Conservation (phyloP, 2,113 vertebrate genomes). For the Pristiophorus japonicus region DNA sequence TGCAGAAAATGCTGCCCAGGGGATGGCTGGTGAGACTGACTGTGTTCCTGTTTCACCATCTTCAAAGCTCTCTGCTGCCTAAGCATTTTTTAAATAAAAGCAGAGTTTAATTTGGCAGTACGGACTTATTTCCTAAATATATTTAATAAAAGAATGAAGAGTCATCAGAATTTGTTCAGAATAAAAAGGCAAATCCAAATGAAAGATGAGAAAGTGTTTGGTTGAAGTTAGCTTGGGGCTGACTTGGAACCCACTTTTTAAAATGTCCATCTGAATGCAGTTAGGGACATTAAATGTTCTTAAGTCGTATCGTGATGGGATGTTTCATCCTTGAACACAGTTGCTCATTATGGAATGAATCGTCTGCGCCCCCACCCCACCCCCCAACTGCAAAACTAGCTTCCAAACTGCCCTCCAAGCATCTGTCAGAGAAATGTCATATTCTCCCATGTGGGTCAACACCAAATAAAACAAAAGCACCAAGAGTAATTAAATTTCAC, state of each 20-base stretch:
- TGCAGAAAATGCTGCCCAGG: constrained; percentile 68
- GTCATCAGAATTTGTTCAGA: constrained; percentile 26
- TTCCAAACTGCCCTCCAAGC: neutral
- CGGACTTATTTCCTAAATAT: constrained; percentile 24
- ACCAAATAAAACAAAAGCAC: neutral
- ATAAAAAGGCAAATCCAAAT: constrained; percentile 8
- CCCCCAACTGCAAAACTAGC: neutral
- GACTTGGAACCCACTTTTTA: constrained; percentile 21
- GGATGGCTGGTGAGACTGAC: constrained; percentile 61
- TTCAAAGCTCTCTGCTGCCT: constrained; percentile 66
- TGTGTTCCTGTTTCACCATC: constrained; percentile 56
- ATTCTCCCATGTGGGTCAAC: neutral
- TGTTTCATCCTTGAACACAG: constrained; percentile 7
- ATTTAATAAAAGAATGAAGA: constrained; percentile 26
- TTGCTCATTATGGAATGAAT: neutral
- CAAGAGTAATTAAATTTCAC: neutral
- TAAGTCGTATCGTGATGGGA: constrained; percentile 15
- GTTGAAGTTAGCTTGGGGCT: constrained; percentile 17
- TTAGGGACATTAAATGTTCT: constrained; percentile 29
- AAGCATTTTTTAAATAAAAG: neutral
- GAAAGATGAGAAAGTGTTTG: constrained; percentile 35
- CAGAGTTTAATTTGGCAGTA: constrained; percentile 25
- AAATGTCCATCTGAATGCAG: constrained; percentile 16
- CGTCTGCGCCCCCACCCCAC: no score
- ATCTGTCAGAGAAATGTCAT: neutral